Base-by-base conservation (phyloP, 1,140 invertebrate genomes). In the Akabosia matsudoensis region DNA sequence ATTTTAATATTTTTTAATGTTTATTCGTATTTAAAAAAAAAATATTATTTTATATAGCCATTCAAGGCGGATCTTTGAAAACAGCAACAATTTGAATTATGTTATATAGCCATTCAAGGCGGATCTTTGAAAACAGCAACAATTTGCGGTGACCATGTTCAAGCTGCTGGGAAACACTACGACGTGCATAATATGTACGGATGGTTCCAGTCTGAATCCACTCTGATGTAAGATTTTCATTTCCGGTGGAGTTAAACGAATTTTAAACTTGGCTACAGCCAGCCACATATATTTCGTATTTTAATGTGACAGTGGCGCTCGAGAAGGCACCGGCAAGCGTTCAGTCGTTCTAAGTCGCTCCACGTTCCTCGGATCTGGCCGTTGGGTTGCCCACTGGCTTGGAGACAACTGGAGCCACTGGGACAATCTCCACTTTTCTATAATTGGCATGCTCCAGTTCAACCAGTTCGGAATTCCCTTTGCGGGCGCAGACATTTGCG, bases 401-500 rank as follows among this genome's bases (percentile, higher is more conserved):
- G 88, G 87, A 31, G 88, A 88, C 81, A 87, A 89, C 79, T 82
- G 70, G 0, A 84, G 85, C 4, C 76, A 79, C 18, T 89, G 87
- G 88, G 79, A 82, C 10, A 84, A 88, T 77, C 77, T 89, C 70
- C 80, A 82, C 61, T 84, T 81, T 71, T 85, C 87, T 10, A 85
- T 89, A 33, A 84, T 87, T 71, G 79, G 79, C 30, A 77, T 81
- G 70, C 71, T 81, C 2, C 74, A 82, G 76, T 82, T 73, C 30
- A 88, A 86, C 76, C 78, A 88, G 74, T 88, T 86, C 81, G 86
- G 86, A 4, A 84, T 87, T 26, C 85, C 86, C 18, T 83, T 87
- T 82, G 85, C 87, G 31, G 88, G 88, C 4, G 84, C 87, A 16
- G 88, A 89, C 79, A 86, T 89, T 54, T 89, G 88, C 82, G 88